Base-by-base conservation (phyloP, 2,113 vertebrate species). In the Setophaga kirtlandii region DNA sequence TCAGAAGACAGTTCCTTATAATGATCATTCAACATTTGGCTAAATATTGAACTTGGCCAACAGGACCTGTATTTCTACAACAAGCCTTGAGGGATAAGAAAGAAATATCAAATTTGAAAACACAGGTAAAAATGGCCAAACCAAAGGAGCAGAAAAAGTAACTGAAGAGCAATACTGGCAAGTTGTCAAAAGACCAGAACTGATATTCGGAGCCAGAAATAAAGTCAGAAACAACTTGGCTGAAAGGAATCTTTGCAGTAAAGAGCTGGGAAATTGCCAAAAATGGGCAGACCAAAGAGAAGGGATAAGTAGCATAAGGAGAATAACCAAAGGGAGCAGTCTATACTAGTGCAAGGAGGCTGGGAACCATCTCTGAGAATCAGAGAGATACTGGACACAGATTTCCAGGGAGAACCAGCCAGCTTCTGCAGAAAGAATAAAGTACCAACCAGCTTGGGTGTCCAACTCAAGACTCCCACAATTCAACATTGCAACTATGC, bases 391-490 rank as follows among this genome's bases (percentile, higher is more conserved):
- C 8, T 68, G 33, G 28, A 59, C 25, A n/a, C 13, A 59, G 16
- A 33, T 39, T 82, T 68, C 33, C 67, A 47, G 33, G 33, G 12
- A 87, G 18, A 85, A 33, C 4, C 12, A 83, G 55, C 1, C 64
- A n/a, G 9, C 30, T 77, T 47, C 21, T 19, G 35, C 25, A 89
- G 60, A 78, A 85, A 71, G 33, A 87, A 63, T 42, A 27, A 65
- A 91, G 42, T 28, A 89, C 5, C 37, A 70, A n/a, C 31, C 25
- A 87, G 10, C 15, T 17, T 41, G 35, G 5, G n/a, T 46, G 22
- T 35, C 20, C 1, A 3, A 15, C 37, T 59, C 0, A 2, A 78
- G 50, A 53, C 5, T 78, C 5, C 10, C 22, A 42, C 1, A 1
- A 62, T 63, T 75, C 52, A 82, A 16, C 21, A 7, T 33, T 39